Evolutionary conservation across 2,113 vertebrate genomes (phyloP).

Genomic region (Pachyramphus minor): DNA sequence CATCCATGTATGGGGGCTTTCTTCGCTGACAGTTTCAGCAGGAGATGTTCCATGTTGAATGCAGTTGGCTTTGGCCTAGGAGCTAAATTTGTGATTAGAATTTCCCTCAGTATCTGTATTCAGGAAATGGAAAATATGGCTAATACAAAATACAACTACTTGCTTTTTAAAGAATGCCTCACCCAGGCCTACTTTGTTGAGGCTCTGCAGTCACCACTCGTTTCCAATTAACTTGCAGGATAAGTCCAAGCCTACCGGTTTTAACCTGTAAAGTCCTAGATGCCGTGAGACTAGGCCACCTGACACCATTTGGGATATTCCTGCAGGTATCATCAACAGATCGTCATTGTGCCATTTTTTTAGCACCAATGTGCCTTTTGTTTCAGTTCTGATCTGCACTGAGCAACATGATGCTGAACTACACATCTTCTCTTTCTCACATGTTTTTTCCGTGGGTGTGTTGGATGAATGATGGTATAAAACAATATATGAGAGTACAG

Average conservation of each 20-base stretch:
- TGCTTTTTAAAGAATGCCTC: not conserved
- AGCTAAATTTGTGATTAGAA: not conserved
- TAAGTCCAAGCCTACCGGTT: not conserved
- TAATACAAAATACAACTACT: not conserved
- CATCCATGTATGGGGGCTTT: not conserved
- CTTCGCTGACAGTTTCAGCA: not conserved
- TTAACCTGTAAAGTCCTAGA: not conserved
- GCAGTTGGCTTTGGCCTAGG: not conserved
- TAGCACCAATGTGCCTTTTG: not conserved
- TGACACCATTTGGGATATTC: not conserved
- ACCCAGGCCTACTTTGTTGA: not conserved
- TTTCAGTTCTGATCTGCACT: not conserved
- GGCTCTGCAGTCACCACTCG: not conserved
- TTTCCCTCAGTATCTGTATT: not conserved
- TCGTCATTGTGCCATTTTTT: not conserved
- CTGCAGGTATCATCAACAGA: not conserved
- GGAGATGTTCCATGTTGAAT: not conserved
- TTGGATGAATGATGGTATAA: not conserved
- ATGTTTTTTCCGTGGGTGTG: not conserved
- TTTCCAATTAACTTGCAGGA: not conserved
- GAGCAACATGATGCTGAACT: not conserved
- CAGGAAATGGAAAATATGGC: not conserved
- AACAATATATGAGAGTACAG: not conserved
- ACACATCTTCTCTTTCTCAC: fast-evolving
- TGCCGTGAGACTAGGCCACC: not conserved